A percentile compares a stretch with the other conserved stretches of the same genome.
Conservation (phyloP, 2,797 vertebrate genomes). For the Oreochromis mossambicus region DNA sequence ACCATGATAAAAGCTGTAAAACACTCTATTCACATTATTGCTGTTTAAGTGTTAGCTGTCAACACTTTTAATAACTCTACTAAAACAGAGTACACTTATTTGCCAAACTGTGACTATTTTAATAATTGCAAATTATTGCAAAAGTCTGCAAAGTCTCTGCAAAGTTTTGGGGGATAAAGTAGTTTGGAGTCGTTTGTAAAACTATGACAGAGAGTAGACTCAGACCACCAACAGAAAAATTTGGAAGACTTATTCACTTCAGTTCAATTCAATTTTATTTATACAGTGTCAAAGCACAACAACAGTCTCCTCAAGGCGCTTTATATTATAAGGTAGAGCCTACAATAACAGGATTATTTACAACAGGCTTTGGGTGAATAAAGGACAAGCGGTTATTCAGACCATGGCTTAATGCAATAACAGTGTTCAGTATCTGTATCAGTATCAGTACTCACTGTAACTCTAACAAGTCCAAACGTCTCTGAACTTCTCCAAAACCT, state of each 20-base stretch:
- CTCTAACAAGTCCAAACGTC: background rate
- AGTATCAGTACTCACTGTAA: background rate
- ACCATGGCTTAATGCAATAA: background rate
- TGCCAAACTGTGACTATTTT: background rate
- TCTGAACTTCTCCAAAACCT: background rate
- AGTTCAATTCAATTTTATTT: background rate
- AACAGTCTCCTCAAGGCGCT: background rate
- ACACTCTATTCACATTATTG: background rate
- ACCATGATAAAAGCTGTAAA: background rate
- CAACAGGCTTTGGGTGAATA: background rate
- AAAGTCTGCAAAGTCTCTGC: background rate
- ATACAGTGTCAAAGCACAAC: background rate
- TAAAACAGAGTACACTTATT: background rate
- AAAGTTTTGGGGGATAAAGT: background rate
- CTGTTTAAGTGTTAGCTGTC: background rate
- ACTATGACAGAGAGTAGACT: background rate
- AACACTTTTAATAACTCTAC: background rate
- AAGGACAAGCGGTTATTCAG: background rate
- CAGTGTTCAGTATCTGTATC: background rate
- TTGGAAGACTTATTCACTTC: background rate
- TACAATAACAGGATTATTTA: background rate
- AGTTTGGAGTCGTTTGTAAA: background rate
- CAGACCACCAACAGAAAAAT: background rate
- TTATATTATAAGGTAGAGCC: background rate
- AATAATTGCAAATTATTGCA: background rate